These are phyloP conservation scores for Drosophila kanapiae DNA, from an alignment of 1,140 invertebrate genomes.

Conservation along the genomic window DNA sequence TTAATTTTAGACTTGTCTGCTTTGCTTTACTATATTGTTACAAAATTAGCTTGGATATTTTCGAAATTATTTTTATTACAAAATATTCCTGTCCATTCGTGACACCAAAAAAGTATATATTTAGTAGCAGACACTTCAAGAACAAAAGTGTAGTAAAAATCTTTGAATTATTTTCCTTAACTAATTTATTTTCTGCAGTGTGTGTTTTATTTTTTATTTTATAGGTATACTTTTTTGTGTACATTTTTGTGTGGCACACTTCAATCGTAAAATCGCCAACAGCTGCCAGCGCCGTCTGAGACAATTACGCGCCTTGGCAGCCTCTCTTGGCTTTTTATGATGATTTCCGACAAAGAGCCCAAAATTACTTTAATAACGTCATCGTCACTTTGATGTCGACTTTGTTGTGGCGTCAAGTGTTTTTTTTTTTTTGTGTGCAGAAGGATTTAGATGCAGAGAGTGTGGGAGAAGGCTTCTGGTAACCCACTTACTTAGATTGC, in stretches of 20 bases:
- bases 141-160: not conserved
- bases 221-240: slow-evolving; percentile 11
- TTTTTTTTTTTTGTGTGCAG: slow-evolving; percentile 15
- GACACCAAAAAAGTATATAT: not conserved
- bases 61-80: not conserved
- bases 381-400: slow-evolving; percentile 80
- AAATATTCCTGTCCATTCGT: too few species aligned
- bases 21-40: not conserved
- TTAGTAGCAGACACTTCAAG: not conserved
- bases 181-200: slow-evolving; percentile 6
- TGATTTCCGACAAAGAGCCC: slow-evolving; percentile 75
- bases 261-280: slow-evolving; percentile 75
- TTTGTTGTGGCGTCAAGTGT: slow-evolving; percentile 82
- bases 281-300: slow-evolving; percentile 64
- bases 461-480: slow-evolving; percentile 3
- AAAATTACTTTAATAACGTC: slow-evolving; percentile 81
- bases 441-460: not conserved
- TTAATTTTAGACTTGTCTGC: not conserved
- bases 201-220: slow-evolving; percentile 5
- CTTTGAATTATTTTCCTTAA: too few species aligned
- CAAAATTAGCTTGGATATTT: not conserved
- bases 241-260: slow-evolving; percentile 70
- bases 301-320: slow-evolving; percentile 79
- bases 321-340: slow-evolving; percentile 70
- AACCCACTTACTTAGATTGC: slow-evolving; percentile 36